Evolutionary conservation across 2,888 invertebrate genomes (phyloP), one percentile per base, ranked within the genome.

Genomic region (Melolontha melolontha): DNA sequence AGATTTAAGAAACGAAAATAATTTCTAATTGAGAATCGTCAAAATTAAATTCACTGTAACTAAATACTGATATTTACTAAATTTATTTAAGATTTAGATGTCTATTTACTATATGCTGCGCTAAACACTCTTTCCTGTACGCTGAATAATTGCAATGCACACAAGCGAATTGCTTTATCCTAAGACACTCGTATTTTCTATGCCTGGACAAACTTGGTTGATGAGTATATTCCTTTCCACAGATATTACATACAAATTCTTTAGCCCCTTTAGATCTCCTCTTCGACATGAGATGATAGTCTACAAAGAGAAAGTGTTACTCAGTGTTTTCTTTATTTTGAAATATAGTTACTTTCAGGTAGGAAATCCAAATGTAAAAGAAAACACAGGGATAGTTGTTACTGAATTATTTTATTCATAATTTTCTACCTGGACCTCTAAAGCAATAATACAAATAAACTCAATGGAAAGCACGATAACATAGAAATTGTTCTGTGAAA

Each of bases 141-240:
- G 88, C 88, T 69, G 87, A 85, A 79, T 88, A 87, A 71, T 86
- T 84, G 79, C 89, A 90, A 80, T 88, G 86, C 69, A 85, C 85
- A 79, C 90, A 90, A 79, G 87, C 86, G 83, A 88, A 88, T 78
- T 87, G 86, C 39, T 89, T 88, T 73, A 86, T 85, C 79, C 88
- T 88, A 74, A 87, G 86, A 79, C 92, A 92, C 79, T 92, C 92
- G 82, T 90, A 89, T 78, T 88, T 88, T 76, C 89, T 87, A 81
- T 92, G 92, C 68, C 92, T 87, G 80, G 90, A 90, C 75, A 93
- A 85, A 68, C 91, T 92, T 74, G 91, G 90, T 79, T 91, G 91
- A 83, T 90, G 90, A 83, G 90, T 91, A 87, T 94, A 95, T 75
- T 90, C 88, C 85, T 93, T 94, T 72, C 92, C 91, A 82, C 94